Percentiles rank a stretch among this genome's conserved stretches.
phyloP scores from a whole-genome alignment of 2,888 invertebrate species.

The Andrena haemorrhoa region DNA sequence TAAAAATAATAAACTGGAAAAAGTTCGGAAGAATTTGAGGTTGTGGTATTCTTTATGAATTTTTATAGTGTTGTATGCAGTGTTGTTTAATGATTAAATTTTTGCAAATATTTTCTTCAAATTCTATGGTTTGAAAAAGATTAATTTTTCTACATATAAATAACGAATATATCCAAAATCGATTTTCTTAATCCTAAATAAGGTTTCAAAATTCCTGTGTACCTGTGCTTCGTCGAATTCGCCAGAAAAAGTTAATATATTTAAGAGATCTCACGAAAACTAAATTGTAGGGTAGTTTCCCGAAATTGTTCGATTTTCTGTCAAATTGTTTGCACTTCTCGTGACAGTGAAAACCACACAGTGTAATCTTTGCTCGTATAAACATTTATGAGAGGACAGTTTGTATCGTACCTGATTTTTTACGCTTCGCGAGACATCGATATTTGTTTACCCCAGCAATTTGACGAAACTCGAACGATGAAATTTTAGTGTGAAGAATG shows the following conservation, averaged over 20 bases:
- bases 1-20: too few species aligned
- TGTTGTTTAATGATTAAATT: too few species aligned
- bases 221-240: background rate
- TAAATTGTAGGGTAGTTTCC: background rate
- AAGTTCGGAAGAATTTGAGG: too few species aligned
- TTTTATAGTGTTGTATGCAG: too few species aligned
- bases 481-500: background rate
- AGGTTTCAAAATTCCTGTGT: too few species aligned
- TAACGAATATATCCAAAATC: too few species aligned
- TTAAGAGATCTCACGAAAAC: background rate
- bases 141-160: background rate
- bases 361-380: background rate
- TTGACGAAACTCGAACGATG: conserved; percentile 19
- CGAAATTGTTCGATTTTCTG: conserved; percentile 4
- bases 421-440: background rate
- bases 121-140: background rate
- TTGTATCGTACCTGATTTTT: conserved; percentile 47
- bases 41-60: too few species aligned
- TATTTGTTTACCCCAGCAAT: background rate
- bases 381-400: conserved; percentile 9
- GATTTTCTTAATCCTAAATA: too few species aligned
- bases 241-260: background rate
- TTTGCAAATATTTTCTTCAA: background rate
- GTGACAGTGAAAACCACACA: conserved; percentile 11
- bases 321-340: conserved; percentile 15